Evolutionary conservation across 53 echinoderm and acorn worm species (phyloP).

Genomic region (Patiria pectinifera): DNA sequence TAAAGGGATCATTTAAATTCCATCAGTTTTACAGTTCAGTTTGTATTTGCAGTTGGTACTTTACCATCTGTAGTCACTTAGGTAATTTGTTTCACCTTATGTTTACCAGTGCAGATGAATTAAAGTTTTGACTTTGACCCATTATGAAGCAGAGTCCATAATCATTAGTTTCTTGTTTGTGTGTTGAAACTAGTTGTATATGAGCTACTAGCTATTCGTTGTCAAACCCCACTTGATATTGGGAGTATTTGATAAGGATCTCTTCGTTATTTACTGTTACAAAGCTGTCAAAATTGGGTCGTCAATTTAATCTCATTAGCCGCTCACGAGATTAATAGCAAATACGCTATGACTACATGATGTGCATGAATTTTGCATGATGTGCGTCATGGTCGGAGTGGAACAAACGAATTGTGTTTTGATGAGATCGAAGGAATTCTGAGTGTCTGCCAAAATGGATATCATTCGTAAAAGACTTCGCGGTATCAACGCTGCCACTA

Average conservation of each 20-base stretch:
- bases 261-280: not conserved
- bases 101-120: not conserved
- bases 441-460: constrained; percentile 6
- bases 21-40: too few relatives aligned
- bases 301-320: not conserved
- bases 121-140: constrained; percentile 6
- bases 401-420: not conserved
- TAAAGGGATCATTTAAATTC: too few relatives aligned
- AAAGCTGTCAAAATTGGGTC: not conserved
- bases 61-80: too few relatives aligned
- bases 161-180: not conserved
- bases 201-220: not conserved
- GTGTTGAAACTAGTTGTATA: not conserved
- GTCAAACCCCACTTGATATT: not conserved
- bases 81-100: too few relatives aligned
- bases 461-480: constrained; percentile 3
- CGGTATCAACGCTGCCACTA: not conserved
- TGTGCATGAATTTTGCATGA: too few relatives aligned
- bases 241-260: not conserved
- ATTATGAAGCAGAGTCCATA: constrained; percentile 11
- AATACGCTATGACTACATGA: not conserved
- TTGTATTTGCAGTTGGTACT: too few relatives aligned
- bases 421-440: not conserved
- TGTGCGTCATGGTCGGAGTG: not conserved
- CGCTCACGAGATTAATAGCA: not conserved